Evolutionary conservation across 2,888 invertebrate genomes (phyloP).

Genomic region (Stenotaenia linearis): DNA sequence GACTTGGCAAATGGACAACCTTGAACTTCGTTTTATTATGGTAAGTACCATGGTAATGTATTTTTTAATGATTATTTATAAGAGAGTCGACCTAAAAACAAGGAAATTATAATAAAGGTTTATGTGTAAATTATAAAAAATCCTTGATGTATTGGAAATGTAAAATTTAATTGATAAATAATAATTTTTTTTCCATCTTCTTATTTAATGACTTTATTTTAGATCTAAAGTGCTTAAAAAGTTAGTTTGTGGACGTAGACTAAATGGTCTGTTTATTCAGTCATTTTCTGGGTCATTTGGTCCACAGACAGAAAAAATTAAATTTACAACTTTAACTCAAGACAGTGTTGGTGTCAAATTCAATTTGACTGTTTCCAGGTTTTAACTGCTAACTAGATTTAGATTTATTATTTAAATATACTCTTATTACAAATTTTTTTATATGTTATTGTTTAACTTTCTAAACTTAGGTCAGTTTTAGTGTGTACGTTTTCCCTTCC

Average conservation of each 20-base stretch:
- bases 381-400: too few relatives aligned
- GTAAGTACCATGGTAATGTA: not conserved
- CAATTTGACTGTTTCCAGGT: too few relatives aligned
- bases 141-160: not conserved
- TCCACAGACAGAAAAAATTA: not conserved
- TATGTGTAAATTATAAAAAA: not conserved
- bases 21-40: constrained; percentile 10
- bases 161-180: not conserved
- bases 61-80: constrained; percentile 6
- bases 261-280: not conserved
- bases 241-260: not conserved
- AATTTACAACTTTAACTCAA: too few relatives aligned
- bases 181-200: not conserved
- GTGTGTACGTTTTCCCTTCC: too few relatives aligned
- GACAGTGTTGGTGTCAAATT: too few relatives aligned
- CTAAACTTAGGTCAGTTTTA: too few relatives aligned
- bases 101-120: not conserved
- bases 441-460: too few relatives aligned
- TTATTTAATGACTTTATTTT: not conserved
- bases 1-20: not conserved
- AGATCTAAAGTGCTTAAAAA: not conserved
- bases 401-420: too few relatives aligned
- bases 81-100: not conserved
- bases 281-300: not conserved
- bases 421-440: too few relatives aligned